A percentile compares a stretch with the other conserved stretches of the same genome.
Conservation (phyloP, 2,113 vertebrate species). For the Pogona vitticeps region DNA sequence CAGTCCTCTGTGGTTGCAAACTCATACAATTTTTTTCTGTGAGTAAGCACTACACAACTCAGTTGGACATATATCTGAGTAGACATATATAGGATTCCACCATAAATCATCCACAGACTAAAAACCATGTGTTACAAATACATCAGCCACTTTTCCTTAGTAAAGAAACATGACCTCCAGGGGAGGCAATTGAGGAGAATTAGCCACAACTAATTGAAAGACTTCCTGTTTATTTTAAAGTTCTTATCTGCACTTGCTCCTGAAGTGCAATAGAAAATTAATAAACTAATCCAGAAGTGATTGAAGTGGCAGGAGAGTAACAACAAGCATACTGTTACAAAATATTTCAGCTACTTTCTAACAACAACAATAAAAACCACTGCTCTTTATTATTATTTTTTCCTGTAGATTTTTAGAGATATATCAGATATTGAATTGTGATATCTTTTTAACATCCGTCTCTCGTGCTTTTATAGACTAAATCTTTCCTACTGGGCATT, state of each 20-base stretch:
- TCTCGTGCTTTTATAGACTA: neutral
- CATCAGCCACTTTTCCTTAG: slow-evolving; percentile 71
- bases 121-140: slow-evolving; percentile 77
- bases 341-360: neutral
- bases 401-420: neutral
- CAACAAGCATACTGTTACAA: slow-evolving; percentile 41
- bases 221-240: slow-evolving; percentile 80
- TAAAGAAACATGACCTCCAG: slow-evolving; percentile 76
- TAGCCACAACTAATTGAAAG: slow-evolving; percentile 86
- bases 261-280: slow-evolving; percentile 69
- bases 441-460: neutral
- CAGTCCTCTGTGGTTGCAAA: slow-evolving; percentile 35
- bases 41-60: neutral
- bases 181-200: slow-evolving; percentile 82
- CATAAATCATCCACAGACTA: slow-evolving; percentile 45
- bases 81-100: neutral
- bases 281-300: slow-evolving; percentile 56
- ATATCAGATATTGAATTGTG: neutral
- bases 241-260: slow-evolving; percentile 73
- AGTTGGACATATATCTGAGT: neutral
- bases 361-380: slow-evolving; percentile 11
- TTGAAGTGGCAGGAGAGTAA: slow-evolving; percentile 52
- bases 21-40: no score
- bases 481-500: neutral
- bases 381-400: neutral